Base-by-base conservation (phyloP, 2,113 vertebrate species). In the Cryptotis parvus region DNA sequence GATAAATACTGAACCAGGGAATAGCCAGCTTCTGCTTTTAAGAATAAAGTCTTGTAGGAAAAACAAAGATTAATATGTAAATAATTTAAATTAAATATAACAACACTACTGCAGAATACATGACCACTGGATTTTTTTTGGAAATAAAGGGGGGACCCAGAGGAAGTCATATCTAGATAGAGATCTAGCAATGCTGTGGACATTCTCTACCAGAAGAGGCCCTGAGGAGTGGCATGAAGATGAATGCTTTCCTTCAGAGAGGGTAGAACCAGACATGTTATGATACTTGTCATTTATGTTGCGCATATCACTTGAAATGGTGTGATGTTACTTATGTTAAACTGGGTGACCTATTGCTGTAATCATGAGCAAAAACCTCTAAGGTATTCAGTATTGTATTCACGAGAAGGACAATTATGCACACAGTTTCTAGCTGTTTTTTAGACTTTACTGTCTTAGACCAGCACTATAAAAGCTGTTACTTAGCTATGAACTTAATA, bases 81-180 rank as follows among this genome's bases (percentile, higher is more conserved):
- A 39, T 29, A 87, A 43, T 66, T 63, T 75, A 63, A 84, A 69
- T 55, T 33, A 58, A 76, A 76, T 58, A 52, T 16, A 61, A 7
- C 16, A 49, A 35, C 0, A 14, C 8, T 7, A 16, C 1, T 6
- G 9, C 49, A 78, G 74, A 91, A 14, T 0, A 0, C 79, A 72
- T 0, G 1, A 76, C 3, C 0, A 0, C n/a, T 24, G 15, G 22
- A 29, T n/a, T 55, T 26, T 24, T n/a, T 35, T 74, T 39, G 49
- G 49, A 87, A 65, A 41, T 78, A 37, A 91, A 35, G 35, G 49
- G 27, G 31, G 5, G 16, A 29, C 26, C 22, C 29, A 14, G 8
- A 89, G 39, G 12, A 65, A n/a, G 45, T 9, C 12, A 12, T 26
- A 6, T 35, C n/a, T 83, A 31, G 24, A 29, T 43, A 0, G 27